These are phyloP conservation scores for Myotis daubentonii DNA, from an alignment of 2,797 vertebrate species.

Conservation along the genomic window DNA sequence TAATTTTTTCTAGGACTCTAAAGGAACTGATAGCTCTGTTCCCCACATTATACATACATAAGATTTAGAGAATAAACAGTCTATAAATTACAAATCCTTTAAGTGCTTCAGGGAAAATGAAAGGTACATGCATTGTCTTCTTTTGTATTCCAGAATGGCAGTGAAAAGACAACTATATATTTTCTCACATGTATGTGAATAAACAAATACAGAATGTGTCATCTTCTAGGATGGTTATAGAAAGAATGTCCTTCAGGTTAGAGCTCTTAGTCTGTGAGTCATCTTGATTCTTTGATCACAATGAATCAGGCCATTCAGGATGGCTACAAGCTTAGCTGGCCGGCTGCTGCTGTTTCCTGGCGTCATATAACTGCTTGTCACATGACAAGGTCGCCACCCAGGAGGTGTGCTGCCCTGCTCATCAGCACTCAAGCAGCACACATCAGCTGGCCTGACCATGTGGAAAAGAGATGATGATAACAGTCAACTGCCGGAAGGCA, in stretches of 20 bases:
- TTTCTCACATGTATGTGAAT: not conserved
- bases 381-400: conserved; percentile 37
- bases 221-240: not conserved
- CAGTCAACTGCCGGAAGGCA: not conserved
- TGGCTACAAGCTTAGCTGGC: not conserved
- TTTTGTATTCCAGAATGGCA: not conserved
- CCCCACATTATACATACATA: not conserved
- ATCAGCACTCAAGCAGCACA: not conserved
- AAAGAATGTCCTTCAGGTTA: conserved; percentile 4
- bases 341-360: not conserved
- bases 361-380: not conserved
- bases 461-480: not conserved
- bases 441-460: not conserved
- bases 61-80: not conserved
- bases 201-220: not conserved
- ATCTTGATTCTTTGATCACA: conserved; percentile 8
- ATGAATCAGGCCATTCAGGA: not conserved
- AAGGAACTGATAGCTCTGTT: not conserved
- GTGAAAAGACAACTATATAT: not conserved
- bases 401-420: not conserved
- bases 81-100: not conserved
- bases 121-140: not conserved
- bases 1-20: not conserved
- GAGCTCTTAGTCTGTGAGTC: not conserved
- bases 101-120: not conserved